These are phyloP conservation scores for Ginglymostoma cirratum DNA, from an alignment of 2,113 vertebrate species.

Conservation along the genomic window DNA sequence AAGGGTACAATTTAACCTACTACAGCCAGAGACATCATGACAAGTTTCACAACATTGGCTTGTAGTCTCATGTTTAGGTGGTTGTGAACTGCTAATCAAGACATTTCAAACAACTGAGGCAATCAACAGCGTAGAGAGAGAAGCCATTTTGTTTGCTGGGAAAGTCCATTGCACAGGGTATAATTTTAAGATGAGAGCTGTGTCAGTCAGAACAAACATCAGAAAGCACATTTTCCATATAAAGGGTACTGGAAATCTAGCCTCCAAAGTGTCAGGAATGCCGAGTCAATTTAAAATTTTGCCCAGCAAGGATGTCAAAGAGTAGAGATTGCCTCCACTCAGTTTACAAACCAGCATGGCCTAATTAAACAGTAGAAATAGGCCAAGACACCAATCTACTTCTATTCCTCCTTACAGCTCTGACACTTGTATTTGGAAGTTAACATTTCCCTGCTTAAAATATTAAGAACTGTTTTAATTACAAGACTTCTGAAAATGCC, in stretches of 20 bases:
- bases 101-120: not conserved
- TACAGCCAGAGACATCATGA: not conserved
- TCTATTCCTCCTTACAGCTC: not conserved
- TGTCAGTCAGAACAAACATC: not conserved
- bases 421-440: not conserved
- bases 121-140: not conserved
- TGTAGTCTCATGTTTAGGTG: not conserved
- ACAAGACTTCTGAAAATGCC: not conserved
- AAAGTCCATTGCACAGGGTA: not conserved
- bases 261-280: not conserved
- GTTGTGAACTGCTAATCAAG: not conserved
- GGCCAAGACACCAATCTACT: not conserved
- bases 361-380: not conserved
- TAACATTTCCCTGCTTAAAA: too few species aligned
- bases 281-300: not conserved
- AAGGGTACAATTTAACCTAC: not conserved
- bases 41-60: not conserved
- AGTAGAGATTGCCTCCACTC: not conserved
- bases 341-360: not conserved
- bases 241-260: not conserved
- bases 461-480: not conserved
- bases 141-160: not conserved
- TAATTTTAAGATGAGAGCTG: not conserved
- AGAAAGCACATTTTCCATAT: not conserved
- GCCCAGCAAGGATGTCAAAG: not conserved